Conservation (phyloP, 2,888 invertebrate genomes). For the Blastobasis adustella region DNA sequence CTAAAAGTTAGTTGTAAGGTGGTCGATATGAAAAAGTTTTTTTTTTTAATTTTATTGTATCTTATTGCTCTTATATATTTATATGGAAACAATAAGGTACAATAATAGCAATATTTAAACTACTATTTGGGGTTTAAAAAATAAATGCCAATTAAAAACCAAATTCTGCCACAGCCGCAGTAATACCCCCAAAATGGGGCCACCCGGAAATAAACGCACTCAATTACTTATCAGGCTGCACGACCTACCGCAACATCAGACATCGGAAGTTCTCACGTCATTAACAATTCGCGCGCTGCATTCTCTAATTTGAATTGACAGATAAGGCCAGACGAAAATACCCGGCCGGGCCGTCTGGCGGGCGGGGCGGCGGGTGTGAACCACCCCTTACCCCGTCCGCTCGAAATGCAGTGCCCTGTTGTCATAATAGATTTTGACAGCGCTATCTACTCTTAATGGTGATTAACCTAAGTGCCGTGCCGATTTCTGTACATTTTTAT, state of each 20-base stretch:
- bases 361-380: constrained; percentile 18
- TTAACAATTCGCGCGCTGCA: constrained; percentile 47
- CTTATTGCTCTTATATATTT: too few relatives aligned
- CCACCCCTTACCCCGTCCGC: constrained; percentile 30
- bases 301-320: constrained; percentile 69
- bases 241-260: constrained; percentile 37
- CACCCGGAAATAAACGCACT: too few relatives aligned
- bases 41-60: constrained; percentile 1
- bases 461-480: too few relatives aligned
- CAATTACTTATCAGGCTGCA: not conserved
- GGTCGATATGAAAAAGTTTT: constrained; percentile 9
- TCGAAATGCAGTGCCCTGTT: constrained; percentile 35
- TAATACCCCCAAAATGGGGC: too few relatives aligned
- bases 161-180: too few relatives aligned
- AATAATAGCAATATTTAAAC: not conserved
- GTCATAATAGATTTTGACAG: constrained; percentile 58
- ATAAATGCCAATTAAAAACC: too few relatives aligned
- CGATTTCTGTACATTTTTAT: too few relatives aligned
- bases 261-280: constrained; percentile 26
- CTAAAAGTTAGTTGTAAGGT: not conserved
- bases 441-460: not conserved
- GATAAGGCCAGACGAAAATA: constrained; percentile 70
- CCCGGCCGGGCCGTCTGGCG: constrained; percentile 39
- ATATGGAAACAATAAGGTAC: not conserved
- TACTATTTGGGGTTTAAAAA: not conserved